Base-by-base conservation (phyloP, 2,888 invertebrate species). In the Theretra japonica region DNA sequence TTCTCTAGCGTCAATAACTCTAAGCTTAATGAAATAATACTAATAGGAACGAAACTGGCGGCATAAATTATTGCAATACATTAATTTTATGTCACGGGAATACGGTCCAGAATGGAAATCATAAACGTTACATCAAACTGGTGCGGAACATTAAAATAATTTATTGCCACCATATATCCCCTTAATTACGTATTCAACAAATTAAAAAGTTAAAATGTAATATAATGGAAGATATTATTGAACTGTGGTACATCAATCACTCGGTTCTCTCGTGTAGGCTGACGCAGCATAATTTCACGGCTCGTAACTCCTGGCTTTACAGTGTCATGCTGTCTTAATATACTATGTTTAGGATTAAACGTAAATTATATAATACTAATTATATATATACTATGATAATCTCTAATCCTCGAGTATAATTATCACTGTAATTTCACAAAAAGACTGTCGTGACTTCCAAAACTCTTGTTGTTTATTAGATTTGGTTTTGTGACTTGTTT, bases 171-270 rank as follows among this genome's bases (percentile, higher is more conserved):
- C n/a, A 6, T 59, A 60, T 33, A 33, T n/a, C 6, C 30, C 19
- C 17, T 60, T 33, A 33, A 17, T 8, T 33, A 19, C 28, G 19
- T 28, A 60, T 60, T 60, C 19, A 60, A 60, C 30, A 19, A 30
- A 60, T 30, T 30, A 19, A 60, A 65, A 41, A 48, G 65, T 65
- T 23, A 48, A 48, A 53, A 65, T 65, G 17, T 11, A 21, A 17
- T 21, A 65, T 48, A 65, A 48, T 65, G 65, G 48, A 7, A 2
- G 48, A 6, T 23, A 41, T 65, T 48, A 48, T 65, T 48, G 65
- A 65, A 65, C 41, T 48, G 48, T 48, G 48, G 65, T 41, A 23
- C 65, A 65, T 65, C 65, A 65, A 65, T 65, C 65, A 65, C 23
- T 65, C 23, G 15, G 23, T 48, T 62, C 33, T 33, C 11, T 62